Conservation (phyloP, 2,888 invertebrate species). For the Syrphus vitripennis region DNA sequence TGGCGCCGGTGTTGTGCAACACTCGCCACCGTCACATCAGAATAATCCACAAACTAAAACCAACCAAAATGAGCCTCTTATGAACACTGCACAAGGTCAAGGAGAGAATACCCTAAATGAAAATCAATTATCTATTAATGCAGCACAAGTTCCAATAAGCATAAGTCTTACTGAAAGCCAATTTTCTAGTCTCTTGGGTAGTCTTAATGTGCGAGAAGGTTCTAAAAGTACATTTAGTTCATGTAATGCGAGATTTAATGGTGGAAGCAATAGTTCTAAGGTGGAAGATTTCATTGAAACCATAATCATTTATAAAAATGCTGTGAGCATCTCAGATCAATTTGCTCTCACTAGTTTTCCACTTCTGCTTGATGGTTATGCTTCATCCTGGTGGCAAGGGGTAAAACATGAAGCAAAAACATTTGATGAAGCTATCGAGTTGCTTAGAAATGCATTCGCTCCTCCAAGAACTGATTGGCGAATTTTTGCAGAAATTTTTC, state of each 20-base stretch:
- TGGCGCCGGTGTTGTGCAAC: neutral
- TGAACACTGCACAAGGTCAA: neutral
- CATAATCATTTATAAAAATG: constrained; percentile 40
- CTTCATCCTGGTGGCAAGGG: constrained; percentile 2
- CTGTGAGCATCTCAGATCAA: constrained; percentile 59
- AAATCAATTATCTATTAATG: neutral
- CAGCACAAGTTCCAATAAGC: neutral
- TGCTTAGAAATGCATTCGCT: constrained; percentile 51
- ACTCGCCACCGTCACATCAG: neutral
- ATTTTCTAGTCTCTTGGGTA: neutral
- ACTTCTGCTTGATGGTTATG: neutral
- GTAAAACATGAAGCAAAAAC: neutral
- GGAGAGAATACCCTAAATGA: neutral
- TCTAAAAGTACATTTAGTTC: constrained; percentile 2
- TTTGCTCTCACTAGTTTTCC: constrained; percentile 60
- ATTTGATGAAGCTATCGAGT: constrained; percentile 45
- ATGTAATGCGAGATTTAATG: constrained; percentile 43
- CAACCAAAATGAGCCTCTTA: neutral
- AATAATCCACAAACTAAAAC: neutral
- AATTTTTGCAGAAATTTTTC: constrained; percentile 61
- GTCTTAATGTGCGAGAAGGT: neutral
- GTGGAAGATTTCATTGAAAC: constrained; percentile 65
- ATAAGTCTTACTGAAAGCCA: neutral
- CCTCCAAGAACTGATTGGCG: constrained; percentile 63
- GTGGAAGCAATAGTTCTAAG: constrained; percentile 35